phyloP scores from a whole-genome alignment of 2,888 invertebrate species.

The Coenonympha glycerion region DNA sequence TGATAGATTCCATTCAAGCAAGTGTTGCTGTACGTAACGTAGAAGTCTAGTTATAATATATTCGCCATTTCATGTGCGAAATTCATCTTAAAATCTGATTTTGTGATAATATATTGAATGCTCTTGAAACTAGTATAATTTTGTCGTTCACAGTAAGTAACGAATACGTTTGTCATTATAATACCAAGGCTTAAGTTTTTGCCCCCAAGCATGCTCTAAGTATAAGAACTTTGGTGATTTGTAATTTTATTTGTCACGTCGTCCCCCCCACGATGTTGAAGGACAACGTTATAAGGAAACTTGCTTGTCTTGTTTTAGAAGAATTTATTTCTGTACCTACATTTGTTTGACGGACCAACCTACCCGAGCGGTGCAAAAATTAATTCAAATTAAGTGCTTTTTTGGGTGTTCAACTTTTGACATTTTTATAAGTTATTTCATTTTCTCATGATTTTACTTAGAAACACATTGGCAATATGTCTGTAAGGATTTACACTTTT shows the following conservation, averaged over 20 bases:
- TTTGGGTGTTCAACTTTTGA: too few relatives aligned
- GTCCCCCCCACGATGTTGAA: conserved; percentile 6
- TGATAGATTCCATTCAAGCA: too few relatives aligned
- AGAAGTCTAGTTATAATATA: too few relatives aligned
- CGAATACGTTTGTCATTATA: not conserved
- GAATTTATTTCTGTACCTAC: conserved; percentile 6
- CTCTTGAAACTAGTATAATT: not conserved
- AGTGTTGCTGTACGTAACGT: too few relatives aligned
- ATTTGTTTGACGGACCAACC: not conserved
- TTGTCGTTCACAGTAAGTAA: not conserved
- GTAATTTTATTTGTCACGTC: conserved; percentile 12
- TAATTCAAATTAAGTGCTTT: not conserved
- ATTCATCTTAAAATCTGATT: too few relatives aligned
- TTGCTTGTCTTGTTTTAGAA: conserved; percentile 11
- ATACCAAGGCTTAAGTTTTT: not conserved
- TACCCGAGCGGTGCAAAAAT: conserved; percentile 1
- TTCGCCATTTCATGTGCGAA: too few relatives aligned
- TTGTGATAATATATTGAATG: not conserved
- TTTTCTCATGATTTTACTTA: too few relatives aligned
- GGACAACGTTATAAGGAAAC: conserved; percentile 13
- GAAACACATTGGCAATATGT: too few relatives aligned
- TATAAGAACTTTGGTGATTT: not conserved
- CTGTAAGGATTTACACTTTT: too few relatives aligned
- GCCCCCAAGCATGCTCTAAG: not conserved
- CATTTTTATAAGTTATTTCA: too few relatives aligned